Conservation (phyloP, 2,888 invertebrate genomes). For the Acleris laterana region DNA sequence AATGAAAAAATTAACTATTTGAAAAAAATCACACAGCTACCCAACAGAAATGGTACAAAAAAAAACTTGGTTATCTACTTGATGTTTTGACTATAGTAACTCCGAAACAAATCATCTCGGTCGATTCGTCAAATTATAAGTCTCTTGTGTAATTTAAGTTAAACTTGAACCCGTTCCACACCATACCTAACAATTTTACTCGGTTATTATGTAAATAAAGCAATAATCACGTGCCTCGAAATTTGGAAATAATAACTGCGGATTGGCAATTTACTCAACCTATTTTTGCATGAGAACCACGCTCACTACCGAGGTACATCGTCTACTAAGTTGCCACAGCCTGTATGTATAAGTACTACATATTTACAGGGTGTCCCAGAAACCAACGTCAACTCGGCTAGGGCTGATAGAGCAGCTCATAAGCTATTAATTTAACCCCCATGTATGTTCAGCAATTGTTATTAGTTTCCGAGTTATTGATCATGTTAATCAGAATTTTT, state of each 20-base stretch:
- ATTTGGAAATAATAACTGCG: conserved; percentile 6
- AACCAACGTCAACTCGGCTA: too few relatives aligned
- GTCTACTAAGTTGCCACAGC: not conserved
- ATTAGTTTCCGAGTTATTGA: too few relatives aligned
- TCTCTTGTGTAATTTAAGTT: conserved; percentile 23
- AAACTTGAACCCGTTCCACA: conserved; percentile 46
- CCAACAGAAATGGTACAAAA: too few relatives aligned
- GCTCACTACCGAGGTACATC: not conserved
- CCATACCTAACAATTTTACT: conserved; percentile 41
- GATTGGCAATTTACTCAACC: conserved; percentile 1
- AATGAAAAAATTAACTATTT: too few relatives aligned
- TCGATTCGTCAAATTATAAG: not conserved
- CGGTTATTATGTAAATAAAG: conserved; percentile 40
- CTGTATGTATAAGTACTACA: too few relatives aligned
- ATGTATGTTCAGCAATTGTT: too few relatives aligned
- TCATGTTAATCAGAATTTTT: too few relatives aligned
- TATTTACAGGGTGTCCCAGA: too few relatives aligned
- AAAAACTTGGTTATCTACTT: not conserved
- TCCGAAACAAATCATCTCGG: conserved; percentile 6
- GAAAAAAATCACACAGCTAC: too few relatives aligned
- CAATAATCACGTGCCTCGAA: conserved; percentile 39
- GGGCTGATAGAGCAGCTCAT: too few relatives aligned
- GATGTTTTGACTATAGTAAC: not conserved
- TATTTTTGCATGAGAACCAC: not conserved
- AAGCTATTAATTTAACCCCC: too few relatives aligned